These are phyloP conservation scores for Shinisaurus crocodilurus DNA, from an alignment of 2,113 vertebrate species.

Conservation along the genomic window DNA sequence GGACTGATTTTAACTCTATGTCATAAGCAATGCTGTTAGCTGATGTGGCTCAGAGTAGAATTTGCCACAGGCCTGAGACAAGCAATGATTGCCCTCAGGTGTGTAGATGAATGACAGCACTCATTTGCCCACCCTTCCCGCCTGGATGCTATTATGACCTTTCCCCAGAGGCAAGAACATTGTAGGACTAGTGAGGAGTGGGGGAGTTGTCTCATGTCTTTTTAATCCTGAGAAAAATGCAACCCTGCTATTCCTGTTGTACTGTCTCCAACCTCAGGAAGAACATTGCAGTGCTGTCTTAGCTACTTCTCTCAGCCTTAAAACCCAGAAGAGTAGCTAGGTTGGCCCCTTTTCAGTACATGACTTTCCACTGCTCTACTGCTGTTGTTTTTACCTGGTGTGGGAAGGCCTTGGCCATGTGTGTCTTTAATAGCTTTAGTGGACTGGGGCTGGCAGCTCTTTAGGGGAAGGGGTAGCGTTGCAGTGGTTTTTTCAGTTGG, in stretches of 20 bases:
- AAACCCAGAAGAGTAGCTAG: background rate
- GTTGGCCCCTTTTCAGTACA: background rate
- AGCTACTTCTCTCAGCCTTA: background rate
- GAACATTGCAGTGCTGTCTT: background rate
- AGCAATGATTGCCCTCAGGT: conserved; percentile 6
- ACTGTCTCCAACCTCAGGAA: background rate
- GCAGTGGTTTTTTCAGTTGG: background rate
- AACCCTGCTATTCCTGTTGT: background rate
- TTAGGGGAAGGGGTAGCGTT: background rate
- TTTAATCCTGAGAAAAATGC: background rate
- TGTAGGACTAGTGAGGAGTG: background rate
- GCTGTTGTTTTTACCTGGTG: background rate
- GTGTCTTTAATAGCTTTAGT: background rate
- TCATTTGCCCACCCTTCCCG: background rate
- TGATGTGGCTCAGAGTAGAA: background rate
- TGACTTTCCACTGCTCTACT: background rate
- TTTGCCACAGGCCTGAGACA: background rate
- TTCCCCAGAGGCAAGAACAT: background rate
- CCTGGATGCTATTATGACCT: background rate
- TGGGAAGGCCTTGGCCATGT: background rate
- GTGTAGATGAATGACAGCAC: background rate
- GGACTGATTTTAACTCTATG: background rate
- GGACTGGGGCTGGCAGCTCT: background rate
- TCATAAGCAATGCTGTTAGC: background rate
- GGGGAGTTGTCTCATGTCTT: background rate